Base-by-base conservation (phyloP, 2,113 vertebrate genomes). In the Fregata magnificens region DNA sequence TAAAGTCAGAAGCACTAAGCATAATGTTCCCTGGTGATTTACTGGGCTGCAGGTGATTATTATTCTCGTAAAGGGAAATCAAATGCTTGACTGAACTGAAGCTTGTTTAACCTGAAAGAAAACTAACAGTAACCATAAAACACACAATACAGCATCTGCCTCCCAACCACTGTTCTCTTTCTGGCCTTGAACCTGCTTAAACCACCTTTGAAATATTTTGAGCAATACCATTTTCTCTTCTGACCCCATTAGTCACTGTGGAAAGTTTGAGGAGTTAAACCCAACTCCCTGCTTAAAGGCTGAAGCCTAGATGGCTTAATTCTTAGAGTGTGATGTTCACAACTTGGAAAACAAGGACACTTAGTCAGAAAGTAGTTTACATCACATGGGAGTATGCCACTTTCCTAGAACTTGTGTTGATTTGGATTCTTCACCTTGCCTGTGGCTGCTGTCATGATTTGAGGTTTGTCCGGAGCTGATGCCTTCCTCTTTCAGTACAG, bases 31-130 rank as follows among this genome's bases (percentile, higher is more conserved):
- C 63, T 58, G 31, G 71, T 90, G 84, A 77, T 94, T 94, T 96
- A 83, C 66, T 94, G 55, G 70, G 67, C 84, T 93, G 89, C 73
- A 85, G 70, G 16, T 93, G 34, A 38, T 87, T 96, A 76, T 87
- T 88, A 85, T 91, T 95, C 84, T 86, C 70, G 66, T 91, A 86
- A 91, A 93, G 67, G 74, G 78, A 93, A 94, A 96, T 96, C 67
- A 91, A 86, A 96, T 85, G 94, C 91, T 93, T 97, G 94, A 93
- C 94, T 96, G 94, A 96, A 86, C 55, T 0, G 0, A 88, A 93
- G 78, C 87, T 95, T 93, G 91, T 94, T 96, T 91, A 95, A 93
- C 84, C 81, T 86, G 87, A 81, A 91, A 78, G 89, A 95, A 96
- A 93, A 88, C 81, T 80, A 93, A 91, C 67, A 73, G 56, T 90